Conservation (phyloP, 2,797 vertebrate genomes). For the Octomys mimax region DNA sequence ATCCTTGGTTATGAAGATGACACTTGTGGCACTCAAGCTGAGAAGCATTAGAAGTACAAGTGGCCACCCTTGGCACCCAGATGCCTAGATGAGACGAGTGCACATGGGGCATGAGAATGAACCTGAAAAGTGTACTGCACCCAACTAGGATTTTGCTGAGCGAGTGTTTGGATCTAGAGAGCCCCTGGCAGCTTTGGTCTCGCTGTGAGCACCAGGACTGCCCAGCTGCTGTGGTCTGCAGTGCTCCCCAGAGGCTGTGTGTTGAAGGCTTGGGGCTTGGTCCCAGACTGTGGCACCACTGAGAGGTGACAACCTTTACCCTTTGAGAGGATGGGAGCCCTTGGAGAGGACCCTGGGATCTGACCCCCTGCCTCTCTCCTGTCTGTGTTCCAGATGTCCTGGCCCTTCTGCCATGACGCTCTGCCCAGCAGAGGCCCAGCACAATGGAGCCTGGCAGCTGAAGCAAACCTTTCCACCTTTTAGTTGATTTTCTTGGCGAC, state of each 20-base stretch:
- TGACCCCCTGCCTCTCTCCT: background rate
- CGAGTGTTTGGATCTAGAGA: background rate
- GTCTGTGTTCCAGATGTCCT: background rate
- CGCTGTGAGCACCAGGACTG: background rate
- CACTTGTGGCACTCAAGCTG: no score
- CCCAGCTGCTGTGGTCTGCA: background rate
- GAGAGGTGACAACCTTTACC: background rate
- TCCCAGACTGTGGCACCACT: background rate
- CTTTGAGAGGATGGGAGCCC: background rate
- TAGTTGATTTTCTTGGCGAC: background rate
- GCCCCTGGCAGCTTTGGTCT: background rate
- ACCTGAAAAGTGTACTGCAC: background rate
- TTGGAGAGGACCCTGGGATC: background rate
- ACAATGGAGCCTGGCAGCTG: background rate
- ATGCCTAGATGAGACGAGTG: accelerated
- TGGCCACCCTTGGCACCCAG: accelerated
- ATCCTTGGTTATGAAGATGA: background rate
- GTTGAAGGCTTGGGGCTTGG: background rate
- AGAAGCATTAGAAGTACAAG: background rate
- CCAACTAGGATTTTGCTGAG: background rate
- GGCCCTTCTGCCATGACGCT: background rate
- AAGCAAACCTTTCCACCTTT: background rate
- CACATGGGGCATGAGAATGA: no score
- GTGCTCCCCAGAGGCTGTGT: background rate
- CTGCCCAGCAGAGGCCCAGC: background rate